Conservation (phyloP, 2,797 vertebrate species). For the Phataginus tetradactyla region DNA sequence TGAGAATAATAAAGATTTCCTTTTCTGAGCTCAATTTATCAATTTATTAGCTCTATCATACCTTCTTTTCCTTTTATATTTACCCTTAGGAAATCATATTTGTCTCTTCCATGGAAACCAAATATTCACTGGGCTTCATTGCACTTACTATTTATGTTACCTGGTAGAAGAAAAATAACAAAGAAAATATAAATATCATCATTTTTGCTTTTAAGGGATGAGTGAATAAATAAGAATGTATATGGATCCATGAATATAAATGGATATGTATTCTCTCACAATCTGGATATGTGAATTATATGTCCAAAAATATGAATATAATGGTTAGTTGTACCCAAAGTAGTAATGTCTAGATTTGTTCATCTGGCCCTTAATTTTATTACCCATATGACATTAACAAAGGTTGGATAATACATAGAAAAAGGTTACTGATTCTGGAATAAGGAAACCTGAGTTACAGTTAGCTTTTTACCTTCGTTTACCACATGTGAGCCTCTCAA, state of each 20-base stretch:
- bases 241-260: not conserved
- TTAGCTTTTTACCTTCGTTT: not conserved
- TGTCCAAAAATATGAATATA: not conserved
- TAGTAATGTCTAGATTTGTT: not conserved
- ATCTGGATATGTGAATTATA: not conserved
- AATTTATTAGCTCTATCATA: conserved; percentile 16
- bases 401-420: not conserved
- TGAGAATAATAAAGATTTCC: not conserved
- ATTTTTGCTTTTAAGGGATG: not conserved
- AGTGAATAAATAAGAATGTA: not conserved
- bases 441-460: not conserved
- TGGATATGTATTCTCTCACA: not conserved
- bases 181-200: not conserved
- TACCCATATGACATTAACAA: not conserved
- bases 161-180: not conserved
- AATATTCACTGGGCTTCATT: not conserved
- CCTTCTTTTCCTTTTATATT: conserved; percentile 3
- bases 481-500: not conserved
- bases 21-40: conserved; percentile 11
- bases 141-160: not conserved
- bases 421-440: conserved; percentile 1
- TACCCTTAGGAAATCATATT: conserved; percentile 28
- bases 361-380: not conserved
- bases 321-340: not conserved
- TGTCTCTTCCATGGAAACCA: not conserved